Evolutionary conservation across 2,797 vertebrate species (phyloP), one percentile per base, ranked within the genome.

Genomic region (Naso thynnoides): DNA sequence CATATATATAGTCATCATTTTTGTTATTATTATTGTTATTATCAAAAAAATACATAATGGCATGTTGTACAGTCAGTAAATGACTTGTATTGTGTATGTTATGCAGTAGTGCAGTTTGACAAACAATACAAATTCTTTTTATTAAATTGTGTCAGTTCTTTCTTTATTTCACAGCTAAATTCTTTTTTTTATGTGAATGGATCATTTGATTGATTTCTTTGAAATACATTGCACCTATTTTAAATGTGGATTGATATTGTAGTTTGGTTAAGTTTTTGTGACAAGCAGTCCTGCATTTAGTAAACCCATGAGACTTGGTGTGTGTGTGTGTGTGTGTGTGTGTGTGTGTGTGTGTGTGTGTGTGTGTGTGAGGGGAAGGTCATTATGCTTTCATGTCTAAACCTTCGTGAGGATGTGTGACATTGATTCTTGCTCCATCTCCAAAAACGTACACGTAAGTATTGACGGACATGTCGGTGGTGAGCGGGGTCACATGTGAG

Each of bases 41-140:
- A 79, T 41, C 8, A 18, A 58, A 84, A 68, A 79, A 69, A 67
- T 73, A 77, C 86, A 89, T 86, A 86, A 88, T 66, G 88, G 93
- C 91, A 94, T 94, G 92, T 89, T 94, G 93, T 96, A 97, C 96
- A 96, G 96, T 96, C 95, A 93, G 94, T 95, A 95, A 96, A 95
- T 92, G 91, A 94, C 96, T 95, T 95, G 96, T 97, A 96, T 96
- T 96, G 97, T 98, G 96, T 97, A 97, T 97, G 97, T 97, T 97
- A 98, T 96, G 96, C 96, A 96, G 96, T 99, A 98, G 96, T 96
- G 94, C 90, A 94, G 95, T 96, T 97, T 98, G 96, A 92, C 94
- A 92, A 90, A 93, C 89, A 93, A 93, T 93, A 94, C 91, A 95
- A 93, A 94, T 88, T 90, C 95, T 95, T 97, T 96, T 95, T 94